Evolutionary conservation across 2,888 invertebrate genomes (phyloP), one percentile per base, ranked within the genome.

Genomic region (Mylabris sibirica): DNA sequence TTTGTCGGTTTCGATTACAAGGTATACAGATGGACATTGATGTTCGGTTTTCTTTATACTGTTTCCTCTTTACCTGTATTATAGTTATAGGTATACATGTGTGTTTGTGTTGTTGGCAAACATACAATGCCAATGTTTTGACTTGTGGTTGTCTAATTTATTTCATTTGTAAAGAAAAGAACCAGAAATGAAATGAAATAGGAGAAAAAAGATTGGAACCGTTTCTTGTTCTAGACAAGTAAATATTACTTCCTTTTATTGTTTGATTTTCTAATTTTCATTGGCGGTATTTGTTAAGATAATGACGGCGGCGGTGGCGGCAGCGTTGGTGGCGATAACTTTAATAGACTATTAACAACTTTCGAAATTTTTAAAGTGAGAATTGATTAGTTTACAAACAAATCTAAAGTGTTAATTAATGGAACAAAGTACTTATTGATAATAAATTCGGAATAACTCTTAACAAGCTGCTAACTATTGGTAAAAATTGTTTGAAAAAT

Each of bases 1-100:
- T 79, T 80, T 79, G 79, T 77, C 78, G 76, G 77, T 65, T 53
- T 53, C 60, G 72, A 71, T 67, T 74, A 74, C 69, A 76, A 77
- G 73, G 70, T 57, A 62, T 67, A 74, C 38, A 66, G 53, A 59
- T 34, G 60, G 66, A 53, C 61, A 64, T 71, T 59, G 61, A 57
- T 12, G 68, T 53, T 53, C 53, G 53, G 53, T 53, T 24, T 53
- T 53, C 53, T 53, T 53, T 24, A 22, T 53, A 22, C 8, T 22
- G 53, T 53, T 53, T 24, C 53, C 24, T 53, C 22, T 53, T 9
- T 49, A 49, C 20, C 20, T 49, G n/a, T n/a, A 11, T 49, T 2
- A 11, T n/a, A n/a, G n/a, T n/a, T n/a, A n/a, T n/a, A n/a, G n/a
- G n/a, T n/a, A 49, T 20, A 49, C 11, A 2, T 49, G 20, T 53